Conservation (phyloP, 2,113 vertebrate genomes). For the Acanthisitta chloris region DNA sequence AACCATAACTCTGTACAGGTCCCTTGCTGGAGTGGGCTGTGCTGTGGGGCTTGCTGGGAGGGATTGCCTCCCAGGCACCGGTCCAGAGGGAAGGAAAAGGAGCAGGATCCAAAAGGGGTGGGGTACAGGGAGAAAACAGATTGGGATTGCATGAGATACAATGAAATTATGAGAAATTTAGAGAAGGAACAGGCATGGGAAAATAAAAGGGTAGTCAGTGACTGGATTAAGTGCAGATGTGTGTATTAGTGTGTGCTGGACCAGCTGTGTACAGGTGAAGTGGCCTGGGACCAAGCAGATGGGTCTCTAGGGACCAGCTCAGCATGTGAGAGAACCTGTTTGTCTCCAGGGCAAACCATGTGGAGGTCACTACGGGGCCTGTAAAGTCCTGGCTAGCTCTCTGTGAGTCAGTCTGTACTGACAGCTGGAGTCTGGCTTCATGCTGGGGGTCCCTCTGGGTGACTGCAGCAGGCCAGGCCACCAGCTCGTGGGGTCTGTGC, state of each 20-base stretch:
- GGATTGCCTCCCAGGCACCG: neutral
- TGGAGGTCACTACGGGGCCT: neutral
- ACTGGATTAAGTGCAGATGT: neutral
- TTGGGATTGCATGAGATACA: neutral
- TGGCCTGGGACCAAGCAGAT: neutral
- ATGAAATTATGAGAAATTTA: neutral
- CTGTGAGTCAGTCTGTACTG: neutral
- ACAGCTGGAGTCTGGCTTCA: neutral
- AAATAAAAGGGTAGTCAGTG: neutral
- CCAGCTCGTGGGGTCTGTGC: no score
- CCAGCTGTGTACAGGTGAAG: neutral
- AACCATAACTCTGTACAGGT: neutral
- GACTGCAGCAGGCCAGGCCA: no score
- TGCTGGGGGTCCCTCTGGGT: neutral
- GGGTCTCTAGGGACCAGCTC: neutral
- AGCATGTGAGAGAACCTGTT: neutral
- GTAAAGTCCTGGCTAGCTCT: neutral
- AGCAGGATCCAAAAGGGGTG: neutral
- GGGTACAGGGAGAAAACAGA: neutral
- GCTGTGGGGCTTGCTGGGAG: neutral
- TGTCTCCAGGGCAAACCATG: neutral
- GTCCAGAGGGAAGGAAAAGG: neutral
- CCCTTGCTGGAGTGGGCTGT: neutral
- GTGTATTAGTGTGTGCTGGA: neutral
- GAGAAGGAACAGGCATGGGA: neutral